These are phyloP conservation scores for Cephus spinipes DNA, from an alignment of 2,888 invertebrate genomes.

Conservation along the genomic window DNA sequence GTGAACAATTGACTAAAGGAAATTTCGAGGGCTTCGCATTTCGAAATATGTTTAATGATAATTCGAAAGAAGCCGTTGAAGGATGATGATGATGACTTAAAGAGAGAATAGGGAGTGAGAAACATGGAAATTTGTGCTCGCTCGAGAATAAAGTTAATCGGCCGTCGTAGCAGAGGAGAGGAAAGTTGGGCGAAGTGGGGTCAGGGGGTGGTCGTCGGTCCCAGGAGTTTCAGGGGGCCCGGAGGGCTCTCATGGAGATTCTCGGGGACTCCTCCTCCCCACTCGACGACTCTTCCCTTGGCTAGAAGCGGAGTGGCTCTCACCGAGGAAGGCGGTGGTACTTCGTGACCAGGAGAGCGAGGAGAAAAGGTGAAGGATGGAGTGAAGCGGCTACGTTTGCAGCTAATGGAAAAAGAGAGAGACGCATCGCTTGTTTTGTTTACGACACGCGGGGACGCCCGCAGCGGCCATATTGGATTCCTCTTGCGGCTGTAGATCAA, in stretches of 20 bases:
- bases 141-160: background rate
- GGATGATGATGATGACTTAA: no score
- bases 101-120: no score
- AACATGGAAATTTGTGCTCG: background rate
- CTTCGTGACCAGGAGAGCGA: slow-evolving; percentile 40
- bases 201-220: slow-evolving; percentile 58
- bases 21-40: no score
- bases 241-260: slow-evolving; percentile 57
- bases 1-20: no score
- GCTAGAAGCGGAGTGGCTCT: background rate
- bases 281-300: background rate
- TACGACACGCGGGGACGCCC: slow-evolving; percentile 44
- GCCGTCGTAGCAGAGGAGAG: slow-evolving; percentile 40
- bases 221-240: slow-evolving; percentile 33
- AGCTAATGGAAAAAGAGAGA: slow-evolving; percentile 25
- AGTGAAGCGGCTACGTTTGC: background rate
- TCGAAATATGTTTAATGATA: no score
- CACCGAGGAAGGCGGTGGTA: background rate
- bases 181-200: slow-evolving; percentile 31
- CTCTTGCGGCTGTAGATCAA: slow-evolving; percentile 54
- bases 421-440: slow-evolving; percentile 45
- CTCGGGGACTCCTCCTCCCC: background rate
- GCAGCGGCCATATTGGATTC: slow-evolving; percentile 57
- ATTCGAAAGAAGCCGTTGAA: no score
- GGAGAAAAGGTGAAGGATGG: background rate